Conservation (phyloP, 1,140 invertebrate species). For the Goniozus legneri region DNA sequence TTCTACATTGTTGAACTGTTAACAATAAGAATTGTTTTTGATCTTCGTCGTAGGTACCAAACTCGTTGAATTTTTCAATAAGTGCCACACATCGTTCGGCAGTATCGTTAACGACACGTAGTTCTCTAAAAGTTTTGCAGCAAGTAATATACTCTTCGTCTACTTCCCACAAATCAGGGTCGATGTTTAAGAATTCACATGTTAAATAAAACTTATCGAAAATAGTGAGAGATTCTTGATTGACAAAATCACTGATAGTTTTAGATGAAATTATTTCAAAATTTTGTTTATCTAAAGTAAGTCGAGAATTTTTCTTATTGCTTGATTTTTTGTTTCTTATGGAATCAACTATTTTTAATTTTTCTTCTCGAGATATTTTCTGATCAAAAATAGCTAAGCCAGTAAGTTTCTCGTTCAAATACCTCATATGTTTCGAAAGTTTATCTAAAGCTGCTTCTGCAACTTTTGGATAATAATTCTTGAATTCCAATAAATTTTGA, state of each 20-base stretch:
- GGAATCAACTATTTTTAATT: constrained; percentile 12
- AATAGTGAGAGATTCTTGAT: background rate
- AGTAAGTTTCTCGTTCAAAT: constrained; percentile 21
- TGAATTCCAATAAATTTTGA: constrained; percentile 5
- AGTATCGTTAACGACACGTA: constrained; percentile 9
- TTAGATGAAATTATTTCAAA: background rate
- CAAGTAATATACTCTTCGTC: constrained; percentile 6
- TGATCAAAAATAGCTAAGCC: constrained; percentile 29
- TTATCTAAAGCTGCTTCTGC: constrained; percentile 15
- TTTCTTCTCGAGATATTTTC: constrained; percentile 13
- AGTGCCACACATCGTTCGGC: constrained; percentile 9
- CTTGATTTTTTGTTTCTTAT: background rate
- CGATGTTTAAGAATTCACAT: constrained; percentile 6
- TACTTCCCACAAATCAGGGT: constrained; percentile 5
- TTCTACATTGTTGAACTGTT: too few species aligned
- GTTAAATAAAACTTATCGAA: constrained; percentile 5
- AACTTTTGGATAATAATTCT: constrained; percentile 14
- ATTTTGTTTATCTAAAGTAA: background rate
- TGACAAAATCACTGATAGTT: constrained; percentile 4
- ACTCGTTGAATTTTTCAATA: too few species aligned
- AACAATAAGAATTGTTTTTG: too few species aligned
- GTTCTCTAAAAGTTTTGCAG: background rate
- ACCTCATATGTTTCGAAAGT: constrained; percentile 28
- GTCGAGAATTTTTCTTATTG: background rate
- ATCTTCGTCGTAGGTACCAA: too few species aligned